These are phyloP conservation scores for Atopsyche davidsoni DNA, from an alignment of 1,140 invertebrate species.

Conservation along the genomic window DNA sequence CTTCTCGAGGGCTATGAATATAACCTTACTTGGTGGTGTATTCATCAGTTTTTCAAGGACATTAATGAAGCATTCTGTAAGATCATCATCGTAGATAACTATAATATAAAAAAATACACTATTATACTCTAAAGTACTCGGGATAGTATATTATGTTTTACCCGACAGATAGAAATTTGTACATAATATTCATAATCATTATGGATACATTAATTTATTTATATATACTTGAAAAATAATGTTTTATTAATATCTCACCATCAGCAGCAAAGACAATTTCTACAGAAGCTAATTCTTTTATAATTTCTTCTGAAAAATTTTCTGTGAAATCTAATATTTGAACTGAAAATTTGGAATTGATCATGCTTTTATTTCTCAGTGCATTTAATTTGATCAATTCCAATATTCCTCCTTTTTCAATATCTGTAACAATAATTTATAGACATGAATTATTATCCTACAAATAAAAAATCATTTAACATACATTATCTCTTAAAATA, in stretches of 20 bases:
- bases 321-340: slow-evolving; percentile 64
- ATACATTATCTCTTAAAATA: not conserved
- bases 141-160: not conserved
- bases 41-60: slow-evolving; percentile 65
- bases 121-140: not conserved
- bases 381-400: slow-evolving; percentile 65
- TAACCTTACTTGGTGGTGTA: slow-evolving; percentile 51
- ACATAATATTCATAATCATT: slow-evolving; percentile 1
- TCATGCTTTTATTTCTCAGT: slow-evolving; percentile 54
- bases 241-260: slow-evolving; percentile 48
- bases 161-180: not conserved
- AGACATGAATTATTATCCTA: slow-evolving; percentile 12
- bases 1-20: slow-evolving; percentile 81
- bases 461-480: not conserved
- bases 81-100: slow-evolving; percentile 82
- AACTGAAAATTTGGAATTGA: slow-evolving; percentile 48
- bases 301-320: slow-evolving; percentile 51
- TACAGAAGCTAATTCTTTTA: slow-evolving; percentile 47
- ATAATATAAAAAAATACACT: slow-evolving; percentile 35
- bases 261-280: slow-evolving; percentile 70
- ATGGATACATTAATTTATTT: too few species aligned
- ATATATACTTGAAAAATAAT: not conserved
- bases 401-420: slow-evolving; percentile 69
- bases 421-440: slow-evolving; percentile 53
- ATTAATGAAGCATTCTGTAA: slow-evolving; percentile 75